Conservation (phyloP, 2,113 vertebrate species). For the Talpa occidentalis region DNA sequence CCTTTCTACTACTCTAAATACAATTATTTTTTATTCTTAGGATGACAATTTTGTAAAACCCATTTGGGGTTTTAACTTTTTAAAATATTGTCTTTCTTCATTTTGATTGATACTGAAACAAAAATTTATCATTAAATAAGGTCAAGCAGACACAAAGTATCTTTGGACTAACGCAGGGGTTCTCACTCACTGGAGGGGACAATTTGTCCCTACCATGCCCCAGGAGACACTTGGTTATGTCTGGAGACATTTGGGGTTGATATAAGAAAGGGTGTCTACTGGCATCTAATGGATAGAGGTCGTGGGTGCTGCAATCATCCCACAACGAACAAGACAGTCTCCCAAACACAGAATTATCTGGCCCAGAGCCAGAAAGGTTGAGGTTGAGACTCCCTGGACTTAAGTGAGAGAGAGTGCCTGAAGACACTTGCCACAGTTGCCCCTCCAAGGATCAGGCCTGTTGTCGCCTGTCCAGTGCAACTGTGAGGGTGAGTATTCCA, state of each 20-base stretch:
- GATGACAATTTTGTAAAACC: not conserved
- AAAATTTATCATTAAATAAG: not conserved
- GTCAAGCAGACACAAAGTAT: not conserved
- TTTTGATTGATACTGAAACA: not conserved
- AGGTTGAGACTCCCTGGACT: not conserved
- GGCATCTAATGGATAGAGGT: not conserved
- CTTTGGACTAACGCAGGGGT: not conserved
- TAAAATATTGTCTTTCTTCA: not conserved
- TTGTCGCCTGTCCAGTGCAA: not conserved
- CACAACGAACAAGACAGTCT: not conserved
- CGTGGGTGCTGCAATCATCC: not conserved
- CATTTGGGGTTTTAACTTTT: not conserved
- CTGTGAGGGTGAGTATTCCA: rapidly evolving
- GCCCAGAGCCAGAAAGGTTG: not conserved
- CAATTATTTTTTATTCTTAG: not conserved
- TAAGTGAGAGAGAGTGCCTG: not conserved
- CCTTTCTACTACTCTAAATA: not conserved
- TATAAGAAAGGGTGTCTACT: not conserved
- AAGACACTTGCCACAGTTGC: rapidly evolving
- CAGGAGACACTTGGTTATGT: not conserved
- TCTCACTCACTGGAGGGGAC: not conserved
- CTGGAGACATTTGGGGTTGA: not conserved
- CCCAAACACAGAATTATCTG: not conserved
- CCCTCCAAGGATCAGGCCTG: not conserved
- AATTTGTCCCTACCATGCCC: no score